phyloP scores from a whole-genome alignment of 2,113 vertebrate species.

The Muscicapa adusta region DNA sequence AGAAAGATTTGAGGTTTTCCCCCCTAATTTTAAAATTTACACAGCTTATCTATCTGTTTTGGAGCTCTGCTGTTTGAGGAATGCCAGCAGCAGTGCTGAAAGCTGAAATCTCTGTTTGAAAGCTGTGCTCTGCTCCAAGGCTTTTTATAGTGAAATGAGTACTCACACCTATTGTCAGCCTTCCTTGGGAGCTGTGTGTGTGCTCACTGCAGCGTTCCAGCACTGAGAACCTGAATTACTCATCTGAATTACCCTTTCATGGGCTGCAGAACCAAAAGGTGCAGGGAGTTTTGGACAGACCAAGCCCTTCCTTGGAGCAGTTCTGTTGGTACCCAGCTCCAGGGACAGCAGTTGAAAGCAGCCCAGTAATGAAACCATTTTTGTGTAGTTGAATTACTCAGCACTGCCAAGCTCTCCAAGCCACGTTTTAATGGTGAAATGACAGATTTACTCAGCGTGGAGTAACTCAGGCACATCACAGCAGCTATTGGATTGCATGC shows the following conservation, averaged over 20 bases:
- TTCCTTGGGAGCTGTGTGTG: neutral
- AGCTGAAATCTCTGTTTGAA: neutral
- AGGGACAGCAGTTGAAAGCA: neutral
- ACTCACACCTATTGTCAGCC: neutral
- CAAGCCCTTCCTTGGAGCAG: accelerated
- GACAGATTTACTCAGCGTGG: constrained; percentile 1
- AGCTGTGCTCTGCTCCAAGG: neutral
- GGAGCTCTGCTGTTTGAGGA: neutral
- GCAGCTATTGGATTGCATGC: neutral
- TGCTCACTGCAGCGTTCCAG: neutral
- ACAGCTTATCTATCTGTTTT: accelerated
- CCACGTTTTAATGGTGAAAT: neutral
- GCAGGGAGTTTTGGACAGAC: neutral
- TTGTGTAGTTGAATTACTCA: neutral
- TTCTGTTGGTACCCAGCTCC: neutral
- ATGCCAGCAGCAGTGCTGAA: neutral
- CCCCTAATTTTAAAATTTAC: neutral
- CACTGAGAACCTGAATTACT: neutral
- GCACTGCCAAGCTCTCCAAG: neutral
- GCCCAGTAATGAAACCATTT: neutral
- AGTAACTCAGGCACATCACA: neutral
- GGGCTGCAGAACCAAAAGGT: neutral
- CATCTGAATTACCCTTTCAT: neutral
- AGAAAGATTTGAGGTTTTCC: neutral
- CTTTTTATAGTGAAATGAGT: neutral